Conservation (phyloP, 2,888 invertebrate species). For the Lottia scabra region DNA sequence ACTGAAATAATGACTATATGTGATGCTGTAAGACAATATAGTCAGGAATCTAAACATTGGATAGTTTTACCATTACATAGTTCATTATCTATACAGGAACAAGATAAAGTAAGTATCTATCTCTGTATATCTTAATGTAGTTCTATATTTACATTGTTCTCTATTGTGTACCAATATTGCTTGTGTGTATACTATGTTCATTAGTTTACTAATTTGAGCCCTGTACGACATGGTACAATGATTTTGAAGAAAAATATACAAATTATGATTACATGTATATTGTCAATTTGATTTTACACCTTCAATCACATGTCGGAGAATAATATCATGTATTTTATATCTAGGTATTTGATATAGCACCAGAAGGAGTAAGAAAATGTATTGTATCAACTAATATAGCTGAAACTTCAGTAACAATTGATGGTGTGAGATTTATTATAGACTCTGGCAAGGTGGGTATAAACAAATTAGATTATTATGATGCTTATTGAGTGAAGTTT, state of each 20-base stretch:
- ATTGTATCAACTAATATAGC: slow-evolving; percentile 98
- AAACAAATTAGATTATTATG: neutral
- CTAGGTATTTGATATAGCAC: slow-evolving; percentile 91
- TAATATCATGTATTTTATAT: too few relatives aligned
- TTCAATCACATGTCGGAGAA: too few relatives aligned
- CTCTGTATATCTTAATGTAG: slow-evolving; percentile 72
- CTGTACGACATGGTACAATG: too few relatives aligned
- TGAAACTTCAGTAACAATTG: slow-evolving; percentile 98
- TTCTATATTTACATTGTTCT: slow-evolving; percentile 73
- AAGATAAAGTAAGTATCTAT: slow-evolving; percentile 81
- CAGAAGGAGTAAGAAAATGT: slow-evolving; percentile 94
- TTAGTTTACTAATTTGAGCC: too few relatives aligned
- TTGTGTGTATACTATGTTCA: too few relatives aligned
- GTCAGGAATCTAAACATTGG: slow-evolving; percentile 84
- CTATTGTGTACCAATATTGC: too few relatives aligned
- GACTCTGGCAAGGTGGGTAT: slow-evolving; percentile 90
- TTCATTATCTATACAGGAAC: slow-evolving; percentile 90
- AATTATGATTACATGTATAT: too few relatives aligned
- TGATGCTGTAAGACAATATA: slow-evolving; percentile 87
- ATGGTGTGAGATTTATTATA: slow-evolving; percentile 95
- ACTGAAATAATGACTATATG: slow-evolving; percentile 88
- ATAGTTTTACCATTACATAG: slow-evolving; percentile 93
- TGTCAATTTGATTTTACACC: too few relatives aligned
- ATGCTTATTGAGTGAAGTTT: neutral
- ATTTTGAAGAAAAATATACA: too few relatives aligned